Percentiles rank a stretch among this genome's conserved stretches.
Conservation (phyloP, 2,113 vertebrate genomes). For the Maccullochella peelii region DNA sequence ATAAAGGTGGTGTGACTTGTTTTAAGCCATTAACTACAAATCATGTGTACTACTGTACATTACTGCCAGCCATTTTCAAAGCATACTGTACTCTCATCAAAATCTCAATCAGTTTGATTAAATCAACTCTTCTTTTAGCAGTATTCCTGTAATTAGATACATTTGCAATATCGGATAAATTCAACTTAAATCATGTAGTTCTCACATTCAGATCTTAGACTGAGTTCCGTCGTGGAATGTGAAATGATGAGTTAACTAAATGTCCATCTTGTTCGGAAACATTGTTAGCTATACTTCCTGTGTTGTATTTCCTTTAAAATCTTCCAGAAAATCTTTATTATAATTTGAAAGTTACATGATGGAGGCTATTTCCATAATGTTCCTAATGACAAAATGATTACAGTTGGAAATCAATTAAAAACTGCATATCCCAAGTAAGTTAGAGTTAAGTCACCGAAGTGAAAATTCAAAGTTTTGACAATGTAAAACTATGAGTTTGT, state of each 20-base stretch:
- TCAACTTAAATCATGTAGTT: no score
- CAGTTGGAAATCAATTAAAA: not conserved
- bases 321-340: no score
- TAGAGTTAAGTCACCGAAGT: not conserved
- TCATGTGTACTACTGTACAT: not conserved
- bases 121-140: not conserved
- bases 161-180: not conserved
- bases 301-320: not conserved
- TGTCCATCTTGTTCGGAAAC: not conserved
- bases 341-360: no score
- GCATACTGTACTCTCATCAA: not conserved
- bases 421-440: not conserved
- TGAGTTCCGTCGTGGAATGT: not conserved
- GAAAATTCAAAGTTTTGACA: not conserved
- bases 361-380: no score
- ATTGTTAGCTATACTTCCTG: not conserved
- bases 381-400: no score
- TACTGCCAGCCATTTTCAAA: constrained; percentile 1
- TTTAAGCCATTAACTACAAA: not conserved
- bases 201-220: no score
- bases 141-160: not conserved
- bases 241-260: not conserved
- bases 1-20: not conserved
- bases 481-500: no score
- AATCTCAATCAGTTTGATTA: not conserved